phyloP scores from a whole-genome alignment of 2,113 vertebrate species.

The Dicrurus megarhynchus region DNA sequence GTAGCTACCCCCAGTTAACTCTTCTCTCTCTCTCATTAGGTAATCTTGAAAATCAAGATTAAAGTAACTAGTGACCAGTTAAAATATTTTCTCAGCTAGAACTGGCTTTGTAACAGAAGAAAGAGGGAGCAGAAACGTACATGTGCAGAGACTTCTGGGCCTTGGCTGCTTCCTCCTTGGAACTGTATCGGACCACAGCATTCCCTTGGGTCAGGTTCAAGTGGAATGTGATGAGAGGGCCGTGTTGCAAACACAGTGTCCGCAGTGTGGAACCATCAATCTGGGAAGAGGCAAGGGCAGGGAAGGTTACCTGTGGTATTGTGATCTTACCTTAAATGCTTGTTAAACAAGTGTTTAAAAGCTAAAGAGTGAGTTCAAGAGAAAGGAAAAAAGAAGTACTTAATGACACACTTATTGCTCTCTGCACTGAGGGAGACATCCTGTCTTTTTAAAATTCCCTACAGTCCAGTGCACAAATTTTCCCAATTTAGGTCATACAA shows the following conservation, averaged over 20 bases:
- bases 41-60: neutral
- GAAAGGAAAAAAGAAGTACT: neutral
- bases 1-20: neutral
- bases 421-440: neutral
- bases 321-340: neutral
- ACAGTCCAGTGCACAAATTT: neutral
- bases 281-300: constrained; percentile 57
- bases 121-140: constrained; percentile 68
- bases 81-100: neutral
- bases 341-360: neutral
- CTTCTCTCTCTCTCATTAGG: neutral
- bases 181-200: constrained; percentile 98
- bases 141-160: constrained; percentile 99
- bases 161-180: constrained; percentile 97
- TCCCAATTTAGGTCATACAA: neutral
- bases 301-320: neutral
- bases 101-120: neutral
- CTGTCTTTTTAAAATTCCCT: neutral
- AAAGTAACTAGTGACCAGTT: neutral
- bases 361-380: neutral
- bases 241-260: constrained; percentile 97
- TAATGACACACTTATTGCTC: neutral
- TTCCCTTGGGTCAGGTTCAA: constrained; percentile 98
- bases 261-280: constrained; percentile 98
- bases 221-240: constrained; percentile 98